A percentile compares a stretch with the other conserved stretches of the same genome.
Evolutionary conservation across 1,140 invertebrate species (phyloP).

Genomic region (Eciton burchellii): DNA sequence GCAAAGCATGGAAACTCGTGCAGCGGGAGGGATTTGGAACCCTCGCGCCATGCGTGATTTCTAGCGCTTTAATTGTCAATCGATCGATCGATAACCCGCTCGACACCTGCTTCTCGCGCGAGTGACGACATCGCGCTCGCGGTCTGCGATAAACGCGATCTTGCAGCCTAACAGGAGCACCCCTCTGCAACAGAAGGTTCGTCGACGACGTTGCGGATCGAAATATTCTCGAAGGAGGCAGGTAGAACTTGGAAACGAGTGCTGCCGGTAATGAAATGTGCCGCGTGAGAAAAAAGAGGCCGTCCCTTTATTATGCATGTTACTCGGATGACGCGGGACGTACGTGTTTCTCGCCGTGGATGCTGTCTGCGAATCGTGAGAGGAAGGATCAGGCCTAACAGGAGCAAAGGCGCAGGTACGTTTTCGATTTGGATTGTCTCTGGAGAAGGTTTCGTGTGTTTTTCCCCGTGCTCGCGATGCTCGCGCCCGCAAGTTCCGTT

Average conservation of each 20-base stretch:
- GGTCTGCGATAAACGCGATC: conserved; percentile 2
- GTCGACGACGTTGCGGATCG: conserved; percentile 21
- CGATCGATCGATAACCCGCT: neutral
- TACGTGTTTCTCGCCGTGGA: conserved; percentile 24
- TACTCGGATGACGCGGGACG: conserved; percentile 26
- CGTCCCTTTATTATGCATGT: conserved; percentile 37
- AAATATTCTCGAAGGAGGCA: conserved; percentile 10
- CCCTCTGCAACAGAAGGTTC: neutral
- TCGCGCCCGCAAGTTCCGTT: neutral
- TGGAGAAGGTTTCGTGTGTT: neutral
- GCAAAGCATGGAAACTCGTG: neutral
- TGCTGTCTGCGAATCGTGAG: conserved; percentile 39
- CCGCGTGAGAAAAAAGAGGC: conserved; percentile 33
- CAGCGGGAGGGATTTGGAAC: neutral
- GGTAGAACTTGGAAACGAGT: neutral
- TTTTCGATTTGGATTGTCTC: neutral
- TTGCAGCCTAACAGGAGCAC: conserved; percentile 26
- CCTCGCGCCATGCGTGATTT: neutral
- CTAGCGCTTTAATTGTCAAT: neutral
- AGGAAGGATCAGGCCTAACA: conserved; percentile 44
- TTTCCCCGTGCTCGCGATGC: neutral
- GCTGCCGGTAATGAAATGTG: conserved; percentile 43
- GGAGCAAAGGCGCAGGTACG: conserved; percentile 29
- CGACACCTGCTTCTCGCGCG: neutral
- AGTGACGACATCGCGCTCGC: neutral